A percentile compares a stretch with the other conserved stretches of the same genome.
Conservation (phyloP, 1,140 invertebrate genomes). For the Drosophila burlai region DNA sequence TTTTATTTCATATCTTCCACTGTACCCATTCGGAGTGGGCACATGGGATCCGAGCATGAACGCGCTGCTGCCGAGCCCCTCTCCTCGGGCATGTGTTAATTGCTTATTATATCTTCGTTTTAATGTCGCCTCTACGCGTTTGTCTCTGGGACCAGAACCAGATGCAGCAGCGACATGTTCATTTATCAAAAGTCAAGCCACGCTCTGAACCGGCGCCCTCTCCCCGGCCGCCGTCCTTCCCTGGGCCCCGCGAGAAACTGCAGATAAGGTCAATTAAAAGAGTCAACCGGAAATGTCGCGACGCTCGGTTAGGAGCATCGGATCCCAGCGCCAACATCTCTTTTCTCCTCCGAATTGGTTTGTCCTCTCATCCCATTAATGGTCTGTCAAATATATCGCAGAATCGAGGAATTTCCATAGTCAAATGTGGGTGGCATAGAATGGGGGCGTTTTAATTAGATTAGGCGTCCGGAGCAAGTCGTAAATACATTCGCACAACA, state of each 20-base stretch:
- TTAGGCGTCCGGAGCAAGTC: conserved; percentile 41
- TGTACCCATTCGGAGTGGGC: conserved; percentile 33
- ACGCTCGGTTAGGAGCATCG: conserved; percentile 56
- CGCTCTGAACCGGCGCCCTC: conserved; percentile 49
- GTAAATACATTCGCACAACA: conserved; percentile 77
- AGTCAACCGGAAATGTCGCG: conserved; percentile 84
- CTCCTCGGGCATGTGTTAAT: conserved; percentile 70
- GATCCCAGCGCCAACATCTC: conserved; percentile 30
- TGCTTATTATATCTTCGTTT: conserved; percentile 83
- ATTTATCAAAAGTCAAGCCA: conserved; percentile 83
- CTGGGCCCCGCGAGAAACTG: conserved; percentile 44
- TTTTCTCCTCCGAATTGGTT: conserved; percentile 15
- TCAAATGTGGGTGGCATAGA: conserved; percentile 19
- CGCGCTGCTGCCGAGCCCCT: conserved; percentile 15
- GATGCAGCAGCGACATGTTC: conserved; percentile 65
- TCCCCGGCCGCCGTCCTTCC: conserved; percentile 11
- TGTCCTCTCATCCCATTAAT: conserved; percentile 45
- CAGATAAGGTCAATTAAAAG: conserved; percentile 84
- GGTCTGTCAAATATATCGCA: conserved; percentile 45
- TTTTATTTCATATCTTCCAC: conserved; percentile 48
- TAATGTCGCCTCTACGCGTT: conserved; percentile 69
- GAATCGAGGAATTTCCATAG: conserved; percentile 23
- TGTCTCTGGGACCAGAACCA: conserved; percentile 52
- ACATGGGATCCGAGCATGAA: conserved; percentile 42
- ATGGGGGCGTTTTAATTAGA: conserved; percentile 64